Conservation (phyloP, 2,888 invertebrate genomes). For the Agrochola lychnidis region DNA sequence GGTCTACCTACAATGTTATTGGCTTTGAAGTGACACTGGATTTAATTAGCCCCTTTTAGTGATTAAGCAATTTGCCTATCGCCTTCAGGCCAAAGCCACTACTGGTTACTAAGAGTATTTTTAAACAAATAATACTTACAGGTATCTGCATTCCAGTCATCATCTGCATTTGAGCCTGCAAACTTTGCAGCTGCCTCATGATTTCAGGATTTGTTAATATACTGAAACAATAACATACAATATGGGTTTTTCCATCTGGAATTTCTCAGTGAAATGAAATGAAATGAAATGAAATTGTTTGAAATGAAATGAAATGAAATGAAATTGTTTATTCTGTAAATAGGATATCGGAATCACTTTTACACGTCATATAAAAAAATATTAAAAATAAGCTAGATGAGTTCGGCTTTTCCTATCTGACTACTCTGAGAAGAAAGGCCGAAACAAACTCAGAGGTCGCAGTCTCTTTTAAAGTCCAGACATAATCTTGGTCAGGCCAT, state of each 20-base stretch:
- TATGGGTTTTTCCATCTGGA: neutral
- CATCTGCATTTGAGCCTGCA: constrained; percentile 91
- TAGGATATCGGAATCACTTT: too few species aligned
- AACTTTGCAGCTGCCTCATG: constrained; percentile 96
- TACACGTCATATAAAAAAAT: too few species aligned
- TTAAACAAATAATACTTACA: constrained; percentile 73
- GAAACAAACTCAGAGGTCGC: too few species aligned
- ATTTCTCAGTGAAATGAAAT: too few species aligned
- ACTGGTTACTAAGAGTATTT: neutral
- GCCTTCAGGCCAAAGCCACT: neutral
- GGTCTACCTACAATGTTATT: neutral
- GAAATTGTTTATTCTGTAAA: too few species aligned
- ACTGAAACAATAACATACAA: constrained; percentile 82
- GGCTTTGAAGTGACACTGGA: neutral
- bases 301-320: too few species aligned
- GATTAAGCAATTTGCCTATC: neutral
- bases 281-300: too few species aligned
- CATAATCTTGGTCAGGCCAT: too few species aligned
- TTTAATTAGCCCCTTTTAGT: neutral
- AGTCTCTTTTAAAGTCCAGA: too few species aligned
- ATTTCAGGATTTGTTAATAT: constrained; percentile 96
- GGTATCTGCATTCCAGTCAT: constrained; percentile 88
- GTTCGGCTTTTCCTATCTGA: too few species aligned
- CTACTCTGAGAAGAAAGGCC: too few species aligned
- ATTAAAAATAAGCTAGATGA: too few species aligned